phyloP scores from a whole-genome alignment of 2,888 invertebrate species.

The Heliconius charithonia region DNA sequence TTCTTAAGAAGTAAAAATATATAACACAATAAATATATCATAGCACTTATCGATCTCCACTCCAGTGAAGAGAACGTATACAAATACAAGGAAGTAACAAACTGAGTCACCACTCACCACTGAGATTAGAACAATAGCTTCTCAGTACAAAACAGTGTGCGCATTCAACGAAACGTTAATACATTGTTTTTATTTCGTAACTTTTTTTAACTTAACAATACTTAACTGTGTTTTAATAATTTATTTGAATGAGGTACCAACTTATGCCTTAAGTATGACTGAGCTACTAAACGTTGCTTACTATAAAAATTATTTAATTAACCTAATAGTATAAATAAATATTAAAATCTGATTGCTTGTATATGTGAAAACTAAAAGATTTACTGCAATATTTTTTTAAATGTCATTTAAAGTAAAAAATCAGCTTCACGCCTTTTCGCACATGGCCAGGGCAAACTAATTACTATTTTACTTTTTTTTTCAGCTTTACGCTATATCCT shows the following conservation, averaged over 20 bases:
- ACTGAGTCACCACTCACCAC: slow-evolving; percentile 45
- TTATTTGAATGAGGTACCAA: neutral
- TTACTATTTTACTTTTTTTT: too few relatives aligned
- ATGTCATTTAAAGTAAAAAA: too few relatives aligned
- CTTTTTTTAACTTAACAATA: slow-evolving; percentile 4
- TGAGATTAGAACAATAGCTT: slow-evolving; percentile 44
- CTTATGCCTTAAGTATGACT: neutral
- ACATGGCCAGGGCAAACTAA: too few relatives aligned
- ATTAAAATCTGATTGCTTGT: too few relatives aligned
- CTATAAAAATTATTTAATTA: too few relatives aligned
- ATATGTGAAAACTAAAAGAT: too few relatives aligned
- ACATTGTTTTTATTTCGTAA: slow-evolving; percentile 9
- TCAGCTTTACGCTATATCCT: too few relatives aligned
- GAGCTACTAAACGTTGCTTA: too few relatives aligned
- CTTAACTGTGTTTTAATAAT: neutral
- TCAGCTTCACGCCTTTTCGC: too few relatives aligned
- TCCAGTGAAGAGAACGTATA: slow-evolving; percentile 15
- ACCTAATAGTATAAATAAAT: too few relatives aligned
- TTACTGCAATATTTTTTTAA: too few relatives aligned
- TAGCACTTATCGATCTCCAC: neutral
- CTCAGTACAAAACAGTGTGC: slow-evolving; percentile 41
- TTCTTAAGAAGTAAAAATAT: neutral
- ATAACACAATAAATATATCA: neutral
- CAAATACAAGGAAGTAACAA: slow-evolving; percentile 47
- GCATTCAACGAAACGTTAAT: slow-evolving; percentile 10